A percentile compares a stretch with the other conserved stretches of the same genome.
These are phyloP conservation scores for Acanthurus leucopareius DNA, from an alignment of 2,797 vertebrate species.

Conservation along the genomic window DNA sequence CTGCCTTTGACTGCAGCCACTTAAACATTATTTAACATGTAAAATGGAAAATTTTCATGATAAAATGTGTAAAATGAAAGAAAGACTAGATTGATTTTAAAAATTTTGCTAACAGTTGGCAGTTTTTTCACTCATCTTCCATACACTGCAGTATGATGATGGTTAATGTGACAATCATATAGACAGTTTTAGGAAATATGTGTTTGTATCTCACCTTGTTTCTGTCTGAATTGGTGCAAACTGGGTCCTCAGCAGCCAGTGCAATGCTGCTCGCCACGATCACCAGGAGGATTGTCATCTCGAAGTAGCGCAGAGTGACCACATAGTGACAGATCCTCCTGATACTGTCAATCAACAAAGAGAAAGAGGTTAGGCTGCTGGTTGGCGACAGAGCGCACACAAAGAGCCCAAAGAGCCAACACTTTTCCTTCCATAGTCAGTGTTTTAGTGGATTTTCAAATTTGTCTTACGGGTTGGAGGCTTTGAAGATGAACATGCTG, in stretches of 20 bases:
- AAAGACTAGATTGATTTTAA: too few species aligned
- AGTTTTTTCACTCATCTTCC: not conserved
- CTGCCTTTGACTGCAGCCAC: too few species aligned
- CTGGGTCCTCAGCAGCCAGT: conserved; percentile 95
- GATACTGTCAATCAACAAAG: conserved; percentile 82
- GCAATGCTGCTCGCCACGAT: conserved; percentile 99
- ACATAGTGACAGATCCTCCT: conserved; percentile 96
- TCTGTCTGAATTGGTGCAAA: conserved; percentile 94
- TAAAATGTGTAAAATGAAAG: too few species aligned
- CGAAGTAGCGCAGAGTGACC: conserved; percentile 97
- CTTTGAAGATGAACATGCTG: conserved; percentile 99
- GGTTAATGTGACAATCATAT: not conserved
- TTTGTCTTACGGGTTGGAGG: conserved; percentile 94
- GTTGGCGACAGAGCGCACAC: not conserved
- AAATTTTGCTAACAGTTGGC: too few species aligned
- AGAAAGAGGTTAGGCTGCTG: not conserved
- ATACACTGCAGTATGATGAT: not conserved
- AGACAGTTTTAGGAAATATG: not conserved
- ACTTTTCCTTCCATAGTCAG: not conserved
- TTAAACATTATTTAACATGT: too few species aligned
- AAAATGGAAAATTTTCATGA: too few species aligned
- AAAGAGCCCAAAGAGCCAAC: not conserved
- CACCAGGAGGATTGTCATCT: conserved; percentile 99
- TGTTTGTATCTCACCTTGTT: conserved; percentile 89
- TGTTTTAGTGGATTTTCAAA: conserved; percentile 1